Percentiles rank a stretch among this genome's conserved stretches.
Evolutionary conservation across 2,888 invertebrate species (phyloP).

Genomic region (Anarsia innoxiella): DNA sequence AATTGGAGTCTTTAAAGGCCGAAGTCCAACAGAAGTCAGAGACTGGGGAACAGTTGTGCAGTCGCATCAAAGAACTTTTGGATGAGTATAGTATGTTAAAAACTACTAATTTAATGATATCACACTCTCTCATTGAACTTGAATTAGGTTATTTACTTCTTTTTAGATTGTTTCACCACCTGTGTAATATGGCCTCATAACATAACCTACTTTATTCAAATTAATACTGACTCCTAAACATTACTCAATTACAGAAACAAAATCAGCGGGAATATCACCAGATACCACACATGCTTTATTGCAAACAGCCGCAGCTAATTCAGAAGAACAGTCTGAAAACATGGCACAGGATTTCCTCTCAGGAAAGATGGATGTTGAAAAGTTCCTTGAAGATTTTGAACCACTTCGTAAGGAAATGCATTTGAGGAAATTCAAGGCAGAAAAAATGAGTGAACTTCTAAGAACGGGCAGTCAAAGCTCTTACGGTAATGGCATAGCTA

Average conservation of each 20-base stretch:
- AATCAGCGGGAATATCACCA: conserved; percentile 84
- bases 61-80: conserved; percentile 83
- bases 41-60: conserved; percentile 79
- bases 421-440: conserved; percentile 90
- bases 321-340: conserved; percentile 94
- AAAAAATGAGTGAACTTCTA: conserved; percentile 90
- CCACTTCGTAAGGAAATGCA: conserved; percentile 77
- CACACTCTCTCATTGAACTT: too few relatives aligned
- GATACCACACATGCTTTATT: conserved; percentile 92
- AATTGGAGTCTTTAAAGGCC: conserved; percentile 83
- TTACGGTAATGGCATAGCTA: conserved; percentile 54
- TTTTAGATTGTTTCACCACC: too few relatives aligned
- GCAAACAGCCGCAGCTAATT: conserved; percentile 93
- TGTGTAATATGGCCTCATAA: too few relatives aligned
- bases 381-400: conserved; percentile 90
- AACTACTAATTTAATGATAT: too few relatives aligned
- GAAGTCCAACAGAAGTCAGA: conserved; percentile 81
- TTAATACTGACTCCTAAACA: too few relatives aligned
- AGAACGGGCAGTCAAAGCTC: conserved; percentile 47
- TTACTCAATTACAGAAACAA: conserved; percentile 84
- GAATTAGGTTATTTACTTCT: too few relatives aligned
- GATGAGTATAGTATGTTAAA: conserved; percentile 86
- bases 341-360: conserved; percentile 87
- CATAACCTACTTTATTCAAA: too few relatives aligned
- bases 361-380: conserved; percentile 82